Conservation (phyloP, 2,888 invertebrate genomes). For the Idaea aversata region DNA sequence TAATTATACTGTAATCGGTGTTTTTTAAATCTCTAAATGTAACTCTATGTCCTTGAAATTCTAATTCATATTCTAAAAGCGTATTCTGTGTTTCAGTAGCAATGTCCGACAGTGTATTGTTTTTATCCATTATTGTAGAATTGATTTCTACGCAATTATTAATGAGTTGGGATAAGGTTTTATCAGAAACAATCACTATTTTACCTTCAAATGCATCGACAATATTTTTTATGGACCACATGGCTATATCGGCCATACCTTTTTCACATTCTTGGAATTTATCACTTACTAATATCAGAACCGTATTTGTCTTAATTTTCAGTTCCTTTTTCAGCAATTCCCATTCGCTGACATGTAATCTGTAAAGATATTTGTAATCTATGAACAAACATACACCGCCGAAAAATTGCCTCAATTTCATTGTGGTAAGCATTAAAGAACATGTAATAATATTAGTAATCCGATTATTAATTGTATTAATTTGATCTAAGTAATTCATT, state of each 20-base stretch:
- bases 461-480: background rate
- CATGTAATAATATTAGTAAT: background rate
- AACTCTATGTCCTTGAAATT: conserved; percentile 5
- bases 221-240: background rate
- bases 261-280: background rate
- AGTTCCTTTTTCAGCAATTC: background rate
- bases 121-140: background rate
- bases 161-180: background rate
- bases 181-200: background rate
- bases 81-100: conserved; percentile 3
- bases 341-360: background rate
- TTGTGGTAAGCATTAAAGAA: background rate
- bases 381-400: background rate
- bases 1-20: conserved; percentile 4
- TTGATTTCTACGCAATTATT: background rate
- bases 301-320: background rate
- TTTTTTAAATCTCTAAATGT: conserved; percentile 2
- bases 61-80: conserved; percentile 5
- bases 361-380: background rate
- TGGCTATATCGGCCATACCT: background rate
- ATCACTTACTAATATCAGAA: background rate
- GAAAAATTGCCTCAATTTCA: background rate
- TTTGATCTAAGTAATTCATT: background rate
- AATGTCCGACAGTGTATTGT: conserved; percentile 2
- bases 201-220: background rate